Percentiles rank a stretch among this genome's conserved stretches.
These are phyloP conservation scores for Rhizomys pruinosus DNA, from an alignment of 2,113 vertebrate genomes.

Conservation along the genomic window DNA sequence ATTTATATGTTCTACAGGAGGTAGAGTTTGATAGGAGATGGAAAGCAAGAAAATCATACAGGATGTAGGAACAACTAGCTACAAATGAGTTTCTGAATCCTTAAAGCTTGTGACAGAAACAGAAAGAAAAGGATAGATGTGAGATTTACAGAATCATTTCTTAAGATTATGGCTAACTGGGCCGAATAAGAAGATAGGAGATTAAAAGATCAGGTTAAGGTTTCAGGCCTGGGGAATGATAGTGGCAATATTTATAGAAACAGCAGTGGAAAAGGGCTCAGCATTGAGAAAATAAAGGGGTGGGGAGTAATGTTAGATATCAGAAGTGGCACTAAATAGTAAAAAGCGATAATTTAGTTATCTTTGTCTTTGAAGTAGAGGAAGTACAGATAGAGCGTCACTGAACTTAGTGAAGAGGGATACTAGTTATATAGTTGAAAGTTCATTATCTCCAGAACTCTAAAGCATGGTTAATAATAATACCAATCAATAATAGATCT, in stretches of 20 bases:
- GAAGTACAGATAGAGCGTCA: background rate
- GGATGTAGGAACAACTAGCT: background rate
- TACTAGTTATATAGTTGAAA: background rate
- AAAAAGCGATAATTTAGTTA: background rate
- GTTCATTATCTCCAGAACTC: background rate
- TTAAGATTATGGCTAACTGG: background rate
- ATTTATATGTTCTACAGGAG: background rate
- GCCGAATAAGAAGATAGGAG: background rate
- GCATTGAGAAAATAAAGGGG: background rate
- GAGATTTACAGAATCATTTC: background rate
- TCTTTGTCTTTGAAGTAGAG: conserved; percentile 1
- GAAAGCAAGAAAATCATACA: background rate
- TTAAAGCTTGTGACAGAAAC: background rate
- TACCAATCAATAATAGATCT: background rate
- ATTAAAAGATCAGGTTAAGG: conserved; percentile 28
- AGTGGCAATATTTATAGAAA: background rate
- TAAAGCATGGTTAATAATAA: background rate
- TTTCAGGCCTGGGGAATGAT: background rate
- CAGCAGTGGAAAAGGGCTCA: background rate
- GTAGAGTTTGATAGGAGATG: background rate
- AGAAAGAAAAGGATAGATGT: conserved; percentile 1
- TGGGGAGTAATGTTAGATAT: background rate
- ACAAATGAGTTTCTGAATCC: background rate
- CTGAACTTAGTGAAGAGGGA: background rate
- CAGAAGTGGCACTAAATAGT: background rate